A percentile compares a stretch with the other conserved stretches of the same genome.
phyloP scores from a whole-genome alignment of 1,140 invertebrate genomes.

The Glomeris maerens region DNA sequence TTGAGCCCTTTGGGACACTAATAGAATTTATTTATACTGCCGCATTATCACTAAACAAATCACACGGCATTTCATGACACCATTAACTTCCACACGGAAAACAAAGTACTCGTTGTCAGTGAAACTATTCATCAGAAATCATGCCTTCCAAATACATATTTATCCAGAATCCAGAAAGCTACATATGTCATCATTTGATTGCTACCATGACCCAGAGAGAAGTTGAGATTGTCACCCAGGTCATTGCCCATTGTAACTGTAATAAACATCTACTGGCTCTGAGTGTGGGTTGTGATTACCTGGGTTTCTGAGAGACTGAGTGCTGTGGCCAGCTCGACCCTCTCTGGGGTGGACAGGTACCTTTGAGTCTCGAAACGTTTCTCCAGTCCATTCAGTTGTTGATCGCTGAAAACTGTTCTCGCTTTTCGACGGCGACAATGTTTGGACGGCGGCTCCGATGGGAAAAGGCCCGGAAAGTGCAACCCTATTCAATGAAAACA shows the following conservation, averaged over 20 bases:
- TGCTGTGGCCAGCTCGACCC: constrained; percentile 81
- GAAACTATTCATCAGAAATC: background rate
- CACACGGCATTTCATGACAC: too few species aligned
- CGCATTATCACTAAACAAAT: too few species aligned
- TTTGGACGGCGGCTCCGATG: constrained; percentile 50
- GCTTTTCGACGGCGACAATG: constrained; percentile 85
- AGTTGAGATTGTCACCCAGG: background rate
- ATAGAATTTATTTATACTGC: too few species aligned
- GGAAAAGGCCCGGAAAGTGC: constrained; percentile 53
- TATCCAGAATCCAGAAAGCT: background rate
- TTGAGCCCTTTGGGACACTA: too few species aligned
- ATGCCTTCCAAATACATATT: background rate
- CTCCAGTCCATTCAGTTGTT: constrained; percentile 84
- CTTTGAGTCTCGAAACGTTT: constrained; percentile 89
- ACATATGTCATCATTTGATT: background rate
- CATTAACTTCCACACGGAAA: too few species aligned
- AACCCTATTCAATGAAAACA: constrained; percentile 38
- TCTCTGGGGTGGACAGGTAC: constrained; percentile 91
- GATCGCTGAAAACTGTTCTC: constrained; percentile 94
- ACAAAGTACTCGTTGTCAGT: background rate
- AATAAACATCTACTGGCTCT: background rate
- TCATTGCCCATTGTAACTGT: background rate
- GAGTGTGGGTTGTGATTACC: constrained; percentile 36
- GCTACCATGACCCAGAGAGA: background rate
- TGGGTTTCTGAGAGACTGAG: constrained; percentile 93